Evolutionary conservation across 2,113 vertebrate species (phyloP).

Genomic region (Platysternon megacephalum): DNA sequence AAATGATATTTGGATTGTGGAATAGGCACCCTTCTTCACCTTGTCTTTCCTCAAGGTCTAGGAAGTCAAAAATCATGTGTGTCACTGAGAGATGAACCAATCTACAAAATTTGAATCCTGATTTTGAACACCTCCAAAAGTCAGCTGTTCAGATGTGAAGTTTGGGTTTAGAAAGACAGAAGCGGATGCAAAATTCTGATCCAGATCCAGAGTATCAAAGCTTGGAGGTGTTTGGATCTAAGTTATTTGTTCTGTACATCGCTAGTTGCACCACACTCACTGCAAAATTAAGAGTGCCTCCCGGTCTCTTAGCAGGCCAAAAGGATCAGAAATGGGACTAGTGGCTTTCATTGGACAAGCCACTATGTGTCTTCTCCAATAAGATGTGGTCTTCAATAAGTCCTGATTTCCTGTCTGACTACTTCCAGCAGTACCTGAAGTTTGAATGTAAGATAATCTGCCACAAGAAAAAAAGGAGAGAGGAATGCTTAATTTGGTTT

Average conservation of each 20-base stretch:
- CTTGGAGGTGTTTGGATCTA: not conserved
- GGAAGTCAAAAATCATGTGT: not conserved
- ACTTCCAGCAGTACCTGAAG: constrained; percentile 79
- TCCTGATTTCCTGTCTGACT: constrained; percentile 77
- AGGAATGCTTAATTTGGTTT: constrained; percentile 4
- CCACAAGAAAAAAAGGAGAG: not conserved
- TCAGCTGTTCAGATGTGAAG: not conserved
- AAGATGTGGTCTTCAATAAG: constrained; percentile 64
- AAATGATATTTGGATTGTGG: not conserved
- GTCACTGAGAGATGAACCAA: not conserved
- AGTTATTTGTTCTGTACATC: constrained; percentile 12
- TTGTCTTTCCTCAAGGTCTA: not conserved
- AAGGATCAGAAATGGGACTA: not conserved
- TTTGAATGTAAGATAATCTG: constrained; percentile 75
- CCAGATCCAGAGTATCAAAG: rapidly evolving
- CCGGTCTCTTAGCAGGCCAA: not conserved
- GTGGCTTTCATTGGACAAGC: not conserved
- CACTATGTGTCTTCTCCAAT: not conserved
- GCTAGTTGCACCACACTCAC: not conserved
- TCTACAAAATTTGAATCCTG: constrained; percentile 8
- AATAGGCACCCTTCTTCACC: not conserved
- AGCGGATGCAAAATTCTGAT: not conserved
- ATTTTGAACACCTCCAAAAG: not conserved
- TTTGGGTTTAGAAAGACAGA: not conserved
- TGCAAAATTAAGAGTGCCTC: constrained; percentile 28